phyloP scores from a whole-genome alignment of 2,797 vertebrate genomes.

The Octomys mimax region DNA sequence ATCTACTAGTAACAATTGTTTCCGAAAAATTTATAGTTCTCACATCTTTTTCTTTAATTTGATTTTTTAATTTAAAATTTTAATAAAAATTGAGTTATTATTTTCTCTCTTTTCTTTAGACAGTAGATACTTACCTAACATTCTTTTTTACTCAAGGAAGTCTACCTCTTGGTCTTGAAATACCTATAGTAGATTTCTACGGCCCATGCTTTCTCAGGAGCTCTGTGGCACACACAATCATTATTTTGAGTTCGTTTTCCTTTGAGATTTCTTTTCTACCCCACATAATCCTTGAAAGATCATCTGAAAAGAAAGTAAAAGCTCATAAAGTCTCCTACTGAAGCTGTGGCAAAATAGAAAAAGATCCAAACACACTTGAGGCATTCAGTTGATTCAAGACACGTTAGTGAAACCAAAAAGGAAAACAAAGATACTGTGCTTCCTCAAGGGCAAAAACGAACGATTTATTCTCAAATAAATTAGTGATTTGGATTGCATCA shows the following conservation, averaged over 20 bases:
- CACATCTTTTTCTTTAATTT: slow-evolving; percentile 53
- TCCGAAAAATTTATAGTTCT: slow-evolving; percentile 22
- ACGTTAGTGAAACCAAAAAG: slow-evolving; percentile 47
- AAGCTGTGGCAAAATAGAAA: slow-evolving; percentile 23
- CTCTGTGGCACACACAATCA: background rate
- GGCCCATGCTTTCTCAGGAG: background rate
- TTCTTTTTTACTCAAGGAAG: slow-evolving; percentile 61
- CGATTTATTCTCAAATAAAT: slow-evolving; percentile 42
- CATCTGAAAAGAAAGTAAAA: background rate
- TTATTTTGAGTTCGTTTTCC: background rate
- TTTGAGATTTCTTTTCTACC: background rate
- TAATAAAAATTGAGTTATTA: slow-evolving; percentile 36
- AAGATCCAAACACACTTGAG: slow-evolving; percentile 14
- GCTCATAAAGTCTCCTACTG: background rate
- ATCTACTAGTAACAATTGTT: background rate
- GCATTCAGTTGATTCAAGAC: slow-evolving; percentile 30
- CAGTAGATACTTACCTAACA: background rate
- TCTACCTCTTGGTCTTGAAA: background rate
- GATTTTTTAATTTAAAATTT: slow-evolving; percentile 38
- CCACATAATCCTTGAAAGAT: background rate
- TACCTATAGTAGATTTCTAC: background rate
- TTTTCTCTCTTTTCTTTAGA: background rate
- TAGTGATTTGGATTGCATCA: background rate
- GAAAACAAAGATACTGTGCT: slow-evolving; percentile 1
- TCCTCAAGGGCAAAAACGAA: slow-evolving; percentile 24